Percentiles rank a stretch among this genome's conserved stretches.
phyloP scores from a whole-genome alignment of 2,113 vertebrate species.

The Ochotona curzoniae region DNA sequence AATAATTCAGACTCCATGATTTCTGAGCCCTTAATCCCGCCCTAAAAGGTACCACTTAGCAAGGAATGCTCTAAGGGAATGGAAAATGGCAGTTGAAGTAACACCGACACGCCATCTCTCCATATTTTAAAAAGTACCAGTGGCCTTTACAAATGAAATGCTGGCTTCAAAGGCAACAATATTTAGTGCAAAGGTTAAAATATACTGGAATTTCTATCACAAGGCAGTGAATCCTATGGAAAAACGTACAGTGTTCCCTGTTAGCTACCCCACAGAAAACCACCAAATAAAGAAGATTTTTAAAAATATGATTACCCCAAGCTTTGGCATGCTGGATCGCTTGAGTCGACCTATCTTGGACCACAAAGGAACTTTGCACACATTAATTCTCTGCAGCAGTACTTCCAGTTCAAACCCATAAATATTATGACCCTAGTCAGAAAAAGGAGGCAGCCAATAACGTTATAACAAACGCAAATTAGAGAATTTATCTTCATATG shows the following conservation, averaged over 20 bases:
- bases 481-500: constrained; percentile 83
- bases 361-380: constrained; percentile 97
- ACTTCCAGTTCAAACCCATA: constrained; percentile 98
- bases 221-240: constrained; percentile 35
- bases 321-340: constrained; percentile 95
- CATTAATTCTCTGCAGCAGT: constrained; percentile 95
- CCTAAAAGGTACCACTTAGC: not conserved
- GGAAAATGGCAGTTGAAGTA: not conserved
- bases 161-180: constrained; percentile 48
- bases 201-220: not conserved
- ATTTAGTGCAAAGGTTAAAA: constrained; percentile 49
- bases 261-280: constrained; percentile 36
- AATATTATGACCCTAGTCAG: constrained; percentile 96
- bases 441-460: constrained; percentile 83
- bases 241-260: not conserved
- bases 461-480: constrained; percentile 84
- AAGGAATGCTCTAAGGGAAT: not conserved
- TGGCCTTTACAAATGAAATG: constrained; percentile 55
- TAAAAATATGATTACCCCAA: constrained; percentile 92
- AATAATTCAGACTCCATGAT: not conserved
- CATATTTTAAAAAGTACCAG: constrained; percentile 34
- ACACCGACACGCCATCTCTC: not conserved
- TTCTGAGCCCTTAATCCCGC: not conserved
- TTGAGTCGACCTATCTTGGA: constrained; percentile 97
- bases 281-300: constrained; percentile 57